A percentile compares a stretch with the other conserved stretches of the same genome.
These are phyloP conservation scores for Ptychobarbus kaznakovi DNA, from an alignment of 2,797 vertebrate genomes.

Conservation along the genomic window DNA sequence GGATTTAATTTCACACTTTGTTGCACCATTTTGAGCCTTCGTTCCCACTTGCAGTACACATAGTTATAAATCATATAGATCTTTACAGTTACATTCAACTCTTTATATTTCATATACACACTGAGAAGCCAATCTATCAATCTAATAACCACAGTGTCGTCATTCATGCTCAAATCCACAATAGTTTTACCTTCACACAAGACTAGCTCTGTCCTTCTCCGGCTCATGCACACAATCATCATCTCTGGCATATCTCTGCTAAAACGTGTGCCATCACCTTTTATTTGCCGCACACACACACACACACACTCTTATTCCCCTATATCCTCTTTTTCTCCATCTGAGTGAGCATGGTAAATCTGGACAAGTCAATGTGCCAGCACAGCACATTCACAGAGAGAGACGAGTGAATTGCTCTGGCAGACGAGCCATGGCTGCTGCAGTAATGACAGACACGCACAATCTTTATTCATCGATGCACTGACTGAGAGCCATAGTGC, in stretches of 20 bases:
- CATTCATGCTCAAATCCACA: slow-evolving; percentile 9
- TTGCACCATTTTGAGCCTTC: not conserved
- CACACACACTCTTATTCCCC: slow-evolving; percentile 53
- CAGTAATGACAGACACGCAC: slow-evolving; percentile 56
- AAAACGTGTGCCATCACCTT: slow-evolving; percentile 32
- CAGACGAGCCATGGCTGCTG: slow-evolving; percentile 58
- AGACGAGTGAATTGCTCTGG: slow-evolving; percentile 58
- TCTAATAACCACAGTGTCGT: not conserved
- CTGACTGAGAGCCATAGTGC: slow-evolving; percentile 23
- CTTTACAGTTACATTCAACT: not conserved
- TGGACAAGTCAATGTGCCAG: slow-evolving; percentile 72
- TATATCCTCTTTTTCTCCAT: slow-evolving; percentile 72
- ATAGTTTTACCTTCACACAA: slow-evolving; percentile 30
- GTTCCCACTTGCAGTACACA: not conserved
- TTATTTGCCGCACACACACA: slow-evolving; percentile 36
- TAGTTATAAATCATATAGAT: not conserved
- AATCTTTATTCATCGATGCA: slow-evolving; percentile 49
- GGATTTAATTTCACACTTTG: slow-evolving; percentile 16
- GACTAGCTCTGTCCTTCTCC: not conserved
- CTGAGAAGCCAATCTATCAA: not conserved
- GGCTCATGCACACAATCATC: not conserved
- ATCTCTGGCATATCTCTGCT: slow-evolving; percentile 21
- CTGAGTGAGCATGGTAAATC: slow-evolving; percentile 79
- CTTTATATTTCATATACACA: slow-evolving; percentile 1
- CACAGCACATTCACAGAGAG: slow-evolving; percentile 71